Conservation (phyloP, 1,140 invertebrate genomes). For the Pseudomyrmex gracilis region DNA sequence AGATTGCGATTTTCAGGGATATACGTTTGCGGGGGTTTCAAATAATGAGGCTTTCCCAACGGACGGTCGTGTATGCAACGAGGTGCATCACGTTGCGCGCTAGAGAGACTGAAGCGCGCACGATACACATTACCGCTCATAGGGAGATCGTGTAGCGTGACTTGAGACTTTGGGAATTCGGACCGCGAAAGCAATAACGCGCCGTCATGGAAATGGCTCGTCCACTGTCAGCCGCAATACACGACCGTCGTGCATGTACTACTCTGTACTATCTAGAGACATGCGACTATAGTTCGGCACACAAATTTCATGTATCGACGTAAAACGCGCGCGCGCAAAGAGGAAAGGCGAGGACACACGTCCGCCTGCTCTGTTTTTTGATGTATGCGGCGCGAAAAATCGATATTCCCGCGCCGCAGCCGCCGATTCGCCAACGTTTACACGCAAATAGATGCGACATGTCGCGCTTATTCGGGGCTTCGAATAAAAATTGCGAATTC, state of each 20-base stretch:
- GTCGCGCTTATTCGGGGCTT: conserved; percentile 5
- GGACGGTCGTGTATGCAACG: conserved; percentile 33
- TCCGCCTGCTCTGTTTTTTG: conserved; percentile 10
- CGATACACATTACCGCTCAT: conserved; percentile 47
- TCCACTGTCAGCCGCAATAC: conserved; percentile 36
- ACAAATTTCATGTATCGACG: conserved; percentile 53
- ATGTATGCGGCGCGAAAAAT: conserved; percentile 54
- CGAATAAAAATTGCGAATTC: conserved; percentile 49
- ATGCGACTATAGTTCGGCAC: neutral
- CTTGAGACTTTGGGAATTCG: conserved; percentile 64
- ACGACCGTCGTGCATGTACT: conserved; percentile 39
- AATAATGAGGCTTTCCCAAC: conserved; percentile 36
- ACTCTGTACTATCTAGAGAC: conserved; percentile 17
- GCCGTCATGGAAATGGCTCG: conserved; percentile 55
- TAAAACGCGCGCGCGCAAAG: neutral
- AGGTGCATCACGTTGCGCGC: conserved; percentile 45
- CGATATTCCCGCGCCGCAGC: conserved; percentile 21
- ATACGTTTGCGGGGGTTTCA: conserved; percentile 8
- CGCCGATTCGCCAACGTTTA: conserved; percentile 37
- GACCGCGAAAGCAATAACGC: conserved; percentile 61
- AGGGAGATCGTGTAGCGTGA: conserved; percentile 58
- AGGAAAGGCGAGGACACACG: too few species aligned
- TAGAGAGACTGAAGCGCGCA: neutral
- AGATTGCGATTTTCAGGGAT: too few species aligned
- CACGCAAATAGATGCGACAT: conserved; percentile 40